A percentile compares a stretch with the other conserved stretches of the same genome.
Evolutionary conservation across 2,113 vertebrate genomes (phyloP).

Genomic region (Ceratotherium simum): DNA sequence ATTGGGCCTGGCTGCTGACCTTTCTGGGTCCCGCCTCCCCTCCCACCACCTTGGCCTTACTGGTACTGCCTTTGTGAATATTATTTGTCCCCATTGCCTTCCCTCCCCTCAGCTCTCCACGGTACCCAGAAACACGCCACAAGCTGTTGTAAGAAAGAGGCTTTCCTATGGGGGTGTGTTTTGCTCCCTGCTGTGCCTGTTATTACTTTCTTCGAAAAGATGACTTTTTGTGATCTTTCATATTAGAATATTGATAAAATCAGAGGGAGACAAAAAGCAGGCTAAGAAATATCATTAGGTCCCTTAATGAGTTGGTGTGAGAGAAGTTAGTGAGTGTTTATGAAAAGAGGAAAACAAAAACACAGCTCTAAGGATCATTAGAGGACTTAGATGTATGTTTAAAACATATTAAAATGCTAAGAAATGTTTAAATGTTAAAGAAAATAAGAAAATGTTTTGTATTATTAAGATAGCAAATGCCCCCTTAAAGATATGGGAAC

Average conservation of each 20-base stretch:
- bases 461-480: neutral
- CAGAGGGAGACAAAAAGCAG: neutral
- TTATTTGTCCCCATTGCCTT: neutral
- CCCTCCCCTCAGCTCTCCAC: neutral
- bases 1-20: neutral
- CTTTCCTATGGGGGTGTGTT: neutral
- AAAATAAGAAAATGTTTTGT: neutral
- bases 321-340: neutral
- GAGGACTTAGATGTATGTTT: neutral
- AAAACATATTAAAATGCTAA: neutral
- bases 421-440: constrained; percentile 22
- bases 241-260: neutral
- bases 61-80: neutral
- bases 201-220: constrained; percentile 29
- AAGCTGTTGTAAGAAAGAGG: neutral
- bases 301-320: neutral
- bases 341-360: neutral
- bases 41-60: neutral
- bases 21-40: neutral
- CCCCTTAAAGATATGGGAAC: neutral
- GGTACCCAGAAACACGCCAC: neutral
- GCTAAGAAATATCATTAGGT: neutral
- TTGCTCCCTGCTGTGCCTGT: neutral
- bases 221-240: neutral
- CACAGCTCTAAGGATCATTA: neutral